phyloP scores from a whole-genome alignment of 1,140 invertebrate genomes.

The Drosophila varians region DNA sequence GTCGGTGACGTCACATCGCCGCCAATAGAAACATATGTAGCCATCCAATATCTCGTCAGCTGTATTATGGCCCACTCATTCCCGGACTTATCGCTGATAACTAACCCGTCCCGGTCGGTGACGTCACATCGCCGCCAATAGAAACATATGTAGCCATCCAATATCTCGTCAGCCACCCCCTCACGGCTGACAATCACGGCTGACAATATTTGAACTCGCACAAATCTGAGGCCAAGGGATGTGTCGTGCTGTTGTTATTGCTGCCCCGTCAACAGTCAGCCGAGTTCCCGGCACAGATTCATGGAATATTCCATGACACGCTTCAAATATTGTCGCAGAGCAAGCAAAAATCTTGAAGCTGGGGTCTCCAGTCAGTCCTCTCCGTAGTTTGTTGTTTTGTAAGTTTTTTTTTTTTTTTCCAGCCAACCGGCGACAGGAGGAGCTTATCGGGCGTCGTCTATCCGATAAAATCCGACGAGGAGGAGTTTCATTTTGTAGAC shows the following conservation, averaged over 20 bases:
- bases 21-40: conserved; percentile 48
- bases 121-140: conserved; percentile 57
- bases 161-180: conserved; percentile 7
- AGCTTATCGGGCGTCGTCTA: conserved; percentile 55
- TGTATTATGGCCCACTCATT: conserved; percentile 2
- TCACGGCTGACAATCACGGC: conserved; percentile 10
- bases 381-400: conserved; percentile 38
- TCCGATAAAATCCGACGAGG: conserved; percentile 12
- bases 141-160: conserved; percentile 40
- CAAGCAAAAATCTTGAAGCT: conserved; percentile 52
- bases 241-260: conserved; percentile 32
- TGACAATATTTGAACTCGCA: conserved; percentile 72
- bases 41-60: conserved; percentile 31
- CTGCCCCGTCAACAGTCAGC: conserved; percentile 36
- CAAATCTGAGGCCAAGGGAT: conserved; percentile 47
- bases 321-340: conserved; percentile 72
- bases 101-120: conserved; percentile 46
- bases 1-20: conserved; percentile 55
- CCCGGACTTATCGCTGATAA: conserved; percentile 42
- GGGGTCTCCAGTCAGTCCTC: conserved; percentile 19
- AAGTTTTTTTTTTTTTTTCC: conserved; percentile 48
- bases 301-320: conserved; percentile 79
- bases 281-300: conserved; percentile 31
- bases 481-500: background rate
- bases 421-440: conserved; percentile 6